phyloP scores from a whole-genome alignment of 2,888 invertebrate genomes.

The Nomada ruficornis region DNA sequence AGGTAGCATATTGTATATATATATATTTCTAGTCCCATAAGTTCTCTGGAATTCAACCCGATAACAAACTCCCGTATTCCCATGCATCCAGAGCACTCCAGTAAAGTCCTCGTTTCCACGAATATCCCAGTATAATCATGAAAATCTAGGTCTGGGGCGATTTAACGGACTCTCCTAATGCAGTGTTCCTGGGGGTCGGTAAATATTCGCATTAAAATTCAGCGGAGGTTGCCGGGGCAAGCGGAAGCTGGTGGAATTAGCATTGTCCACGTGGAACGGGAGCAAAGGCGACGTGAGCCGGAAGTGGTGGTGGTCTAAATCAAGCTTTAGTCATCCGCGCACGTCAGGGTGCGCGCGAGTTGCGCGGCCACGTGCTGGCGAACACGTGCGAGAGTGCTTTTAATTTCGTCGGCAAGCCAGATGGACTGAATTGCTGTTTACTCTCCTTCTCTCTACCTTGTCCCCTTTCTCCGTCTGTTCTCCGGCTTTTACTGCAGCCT shows the following conservation, averaged over 20 bases:
- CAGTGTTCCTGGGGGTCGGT: constrained; percentile 12
- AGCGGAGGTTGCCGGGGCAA: constrained; percentile 24
- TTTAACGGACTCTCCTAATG: constrained; percentile 31
- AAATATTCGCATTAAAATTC: constrained; percentile 58
- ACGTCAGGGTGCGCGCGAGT: constrained; percentile 29
- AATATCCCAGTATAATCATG: not conserved
- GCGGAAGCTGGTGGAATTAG: constrained; percentile 20
- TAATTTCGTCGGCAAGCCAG: constrained; percentile 58
- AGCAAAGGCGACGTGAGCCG: constrained; percentile 36
- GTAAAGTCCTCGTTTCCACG: not conserved
- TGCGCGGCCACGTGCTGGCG: constrained; percentile 40
- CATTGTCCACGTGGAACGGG: constrained; percentile 37
- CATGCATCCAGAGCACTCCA: too few species aligned
- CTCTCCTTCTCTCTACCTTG: too few species aligned
- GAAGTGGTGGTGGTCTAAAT: constrained; percentile 24
- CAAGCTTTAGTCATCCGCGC: constrained; percentile 48
- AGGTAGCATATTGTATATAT: too few species aligned
- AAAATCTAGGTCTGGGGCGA: not conserved
- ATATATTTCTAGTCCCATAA: too few species aligned
- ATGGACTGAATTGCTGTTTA: constrained; percentile 48
- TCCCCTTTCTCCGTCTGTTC: not conserved
- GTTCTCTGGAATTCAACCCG: too few species aligned
- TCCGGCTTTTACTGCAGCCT: constrained; percentile 1
- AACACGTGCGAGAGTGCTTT: constrained; percentile 41
- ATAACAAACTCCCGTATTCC: too few species aligned